Evolutionary conservation across 2,797 vertebrate genomes (phyloP), one percentile per base, ranked within the genome.

Genomic region (Mionectes olivaceus): DNA sequence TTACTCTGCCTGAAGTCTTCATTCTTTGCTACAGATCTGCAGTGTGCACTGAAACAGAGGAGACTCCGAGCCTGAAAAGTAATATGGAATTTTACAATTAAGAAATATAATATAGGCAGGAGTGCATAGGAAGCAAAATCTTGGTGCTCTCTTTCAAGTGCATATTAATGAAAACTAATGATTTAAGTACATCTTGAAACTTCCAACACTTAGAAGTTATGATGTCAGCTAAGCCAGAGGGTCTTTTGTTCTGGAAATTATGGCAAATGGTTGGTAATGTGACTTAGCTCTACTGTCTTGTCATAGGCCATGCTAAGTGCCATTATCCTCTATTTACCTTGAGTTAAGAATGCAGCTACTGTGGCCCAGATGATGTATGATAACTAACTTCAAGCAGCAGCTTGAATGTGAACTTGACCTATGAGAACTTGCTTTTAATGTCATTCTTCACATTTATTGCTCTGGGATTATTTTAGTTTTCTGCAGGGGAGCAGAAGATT

Each of bases 391-490:
- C 41, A 81, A 83, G 39, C 13, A 81, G 76, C 61, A 90, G 30
- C n/a, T 57, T 68, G 46, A 76, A 75, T 14, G 16, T 64, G 46
- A 87, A 39, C 61, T 69, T 90, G 74, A 88, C 55, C 85, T 57
- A 37, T 60, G 57, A 88, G 44, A 88, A 75, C 30, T 88, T 80
- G 15, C 44, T 84, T 82, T 70, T 68, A 79, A 87, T 89, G 27
- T 5, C 9, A n/a, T 89, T 87, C 55, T 73, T 92, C 81, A 75
- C 44, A 74, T 52, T 76, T 96, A 74, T n/a, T 76, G 28, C 44
- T 87, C 32, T 25, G 27, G 14, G 56, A 76, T 69, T 93, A 86
- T 84, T 88, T 93, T 44, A n/a, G 33, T 90, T 89, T 95, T 87
- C 86, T 88, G 30, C 79, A 77, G 64, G 37, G 32, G 11, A 93